Percentiles rank a stretch among this genome's conserved stretches.
phyloP scores from a whole-genome alignment of 2,888 invertebrate species.

The Pardosa pseudoannulata region DNA sequence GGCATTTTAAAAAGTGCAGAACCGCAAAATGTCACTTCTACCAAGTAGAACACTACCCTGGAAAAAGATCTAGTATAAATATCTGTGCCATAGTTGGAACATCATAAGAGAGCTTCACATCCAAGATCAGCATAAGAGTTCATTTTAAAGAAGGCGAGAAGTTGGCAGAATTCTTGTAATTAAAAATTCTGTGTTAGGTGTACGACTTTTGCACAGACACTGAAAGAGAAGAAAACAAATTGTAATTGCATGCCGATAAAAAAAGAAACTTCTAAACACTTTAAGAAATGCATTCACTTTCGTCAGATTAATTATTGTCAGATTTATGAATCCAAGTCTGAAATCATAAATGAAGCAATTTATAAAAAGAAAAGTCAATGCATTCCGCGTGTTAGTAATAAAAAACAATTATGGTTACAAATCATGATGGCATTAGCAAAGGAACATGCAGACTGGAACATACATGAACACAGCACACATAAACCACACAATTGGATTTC shows the following conservation, averaged over 20 bases:
- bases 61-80: conserved; percentile 3
- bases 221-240: conserved; percentile 49
- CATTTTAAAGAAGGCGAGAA: not conserved
- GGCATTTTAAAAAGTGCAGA: conserved; percentile 38
- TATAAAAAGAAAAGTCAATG: not conserved
- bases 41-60: not conserved
- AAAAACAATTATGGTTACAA: not conserved
- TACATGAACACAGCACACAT: not conserved
- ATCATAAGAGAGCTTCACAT: not conserved
- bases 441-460: not conserved
- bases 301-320: too few relatives aligned
- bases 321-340: not conserved
- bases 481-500: not conserved
- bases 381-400: not conserved
- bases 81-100: not conserved
- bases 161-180: not conserved
- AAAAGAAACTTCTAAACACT: not conserved
- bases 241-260: not conserved
- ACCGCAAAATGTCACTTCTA: not conserved
- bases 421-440: not conserved
- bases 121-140: conserved; percentile 14
- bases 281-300: not conserved
- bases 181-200: conserved; percentile 20
- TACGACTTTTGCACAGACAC: conserved; percentile 67
- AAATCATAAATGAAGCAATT: not conserved